Base-by-base conservation (phyloP, 2,888 invertebrate species). In the Quadroppia sp. region DNA sequence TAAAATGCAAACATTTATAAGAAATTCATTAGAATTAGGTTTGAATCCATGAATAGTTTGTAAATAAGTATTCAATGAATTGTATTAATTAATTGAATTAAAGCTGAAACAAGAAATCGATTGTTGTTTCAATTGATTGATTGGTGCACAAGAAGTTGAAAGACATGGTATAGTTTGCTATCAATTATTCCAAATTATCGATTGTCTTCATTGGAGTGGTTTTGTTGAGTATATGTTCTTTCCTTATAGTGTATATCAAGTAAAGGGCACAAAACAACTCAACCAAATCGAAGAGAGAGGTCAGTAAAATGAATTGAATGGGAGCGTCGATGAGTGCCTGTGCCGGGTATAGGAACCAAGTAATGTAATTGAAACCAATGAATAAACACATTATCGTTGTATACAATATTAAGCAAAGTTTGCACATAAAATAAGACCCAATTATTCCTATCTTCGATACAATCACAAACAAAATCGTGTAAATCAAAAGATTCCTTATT, bases 391-490 rank as follows among this genome's bases (percentile, higher is more conserved):
- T 69, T 11, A 69, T 45, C 6, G 36, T 20, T 28, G 23, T 20
- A 15, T 69, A 69, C 1, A 45, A 15, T 23, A 69, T 25, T 25
- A 69, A 17, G 28, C 45, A 69, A 0, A 69, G 45, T 69, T 69
- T 69, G n/a, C 45, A 42, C 69, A 69, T 40, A 28, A 69, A 45
- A 45, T 69, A 69, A 40, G 69, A 69, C 15, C 42, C 69, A 45
- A 69, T 69, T 9, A 69, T 69, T 25, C 69, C 69, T 13, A 69
- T 40, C 36, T 69, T 69, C 1, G 69, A 20, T 17, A 45, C 23
- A 25, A 69, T 36, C 7, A 69, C 45, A 25, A 69, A 69, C 28
- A 69, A 6, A 45, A 69, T 69, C 17, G 69, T 42, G 17, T 69
- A 69, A 45, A 69, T 69, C 28, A 69, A 20, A 1, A 69, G 25